phyloP scores from a whole-genome alignment of 2,113 vertebrate genomes.

The Nycticebus coucang region DNA sequence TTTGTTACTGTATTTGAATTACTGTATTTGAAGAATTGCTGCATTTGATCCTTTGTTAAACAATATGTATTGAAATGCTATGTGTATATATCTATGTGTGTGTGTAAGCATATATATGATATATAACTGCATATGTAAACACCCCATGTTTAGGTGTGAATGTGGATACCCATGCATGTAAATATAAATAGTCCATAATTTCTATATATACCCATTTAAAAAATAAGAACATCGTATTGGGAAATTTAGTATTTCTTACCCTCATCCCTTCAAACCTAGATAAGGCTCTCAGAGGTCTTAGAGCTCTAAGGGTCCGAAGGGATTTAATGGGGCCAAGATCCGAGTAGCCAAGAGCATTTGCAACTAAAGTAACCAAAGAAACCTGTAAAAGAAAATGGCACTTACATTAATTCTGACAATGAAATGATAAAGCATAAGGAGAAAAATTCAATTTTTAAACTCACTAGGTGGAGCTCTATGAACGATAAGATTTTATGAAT shows the following conservation, averaged over 20 bases:
- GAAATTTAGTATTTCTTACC: slow-evolving; percentile 87
- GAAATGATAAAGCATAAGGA: background rate
- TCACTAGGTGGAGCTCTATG: background rate
- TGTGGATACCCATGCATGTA: background rate
- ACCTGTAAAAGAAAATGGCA: slow-evolving; percentile 86
- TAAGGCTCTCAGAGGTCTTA: slow-evolving; percentile 96
- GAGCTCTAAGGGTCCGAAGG: slow-evolving; percentile 94
- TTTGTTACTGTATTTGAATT: background rate
- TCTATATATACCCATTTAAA: background rate
- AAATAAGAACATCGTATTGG: slow-evolving; percentile 8
- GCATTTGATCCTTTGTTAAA: background rate
- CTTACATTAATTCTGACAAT: slow-evolving; percentile 7
- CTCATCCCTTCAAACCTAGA: slow-evolving; percentile 99
- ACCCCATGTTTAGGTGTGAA: background rate
- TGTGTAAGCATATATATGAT: background rate
- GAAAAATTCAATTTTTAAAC: slow-evolving; percentile 24
- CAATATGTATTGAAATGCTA: background rate
- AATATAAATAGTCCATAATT: background rate
- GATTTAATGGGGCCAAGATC: slow-evolving; percentile 94
- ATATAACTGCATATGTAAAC: background rate
- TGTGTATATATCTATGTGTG: background rate
- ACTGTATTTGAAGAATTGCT: background rate
- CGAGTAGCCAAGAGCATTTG: slow-evolving; percentile 87
- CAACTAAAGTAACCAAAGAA: slow-evolving; percentile 94
- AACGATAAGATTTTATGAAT: background rate